Conservation (phyloP, 2,888 invertebrate species). For the Anodontia alba region DNA sequence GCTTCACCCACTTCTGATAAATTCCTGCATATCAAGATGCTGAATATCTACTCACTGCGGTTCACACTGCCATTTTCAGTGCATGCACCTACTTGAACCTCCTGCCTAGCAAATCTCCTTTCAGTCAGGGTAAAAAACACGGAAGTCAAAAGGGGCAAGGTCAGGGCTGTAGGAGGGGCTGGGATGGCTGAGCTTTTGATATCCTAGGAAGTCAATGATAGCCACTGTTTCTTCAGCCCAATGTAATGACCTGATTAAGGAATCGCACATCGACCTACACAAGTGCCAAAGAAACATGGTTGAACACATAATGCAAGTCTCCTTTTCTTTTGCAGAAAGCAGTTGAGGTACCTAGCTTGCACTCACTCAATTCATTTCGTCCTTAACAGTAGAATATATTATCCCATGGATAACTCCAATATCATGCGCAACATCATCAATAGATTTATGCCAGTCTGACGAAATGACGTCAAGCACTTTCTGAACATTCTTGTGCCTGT, state of each 20-base stretch:
- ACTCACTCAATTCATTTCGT: slow-evolving; percentile 20
- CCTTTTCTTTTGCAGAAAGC: slow-evolving; percentile 19
- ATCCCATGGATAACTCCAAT: background rate
- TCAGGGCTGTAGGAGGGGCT: slow-evolving; percentile 9
- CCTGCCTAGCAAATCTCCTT: background rate
- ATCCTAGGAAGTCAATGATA: background rate
- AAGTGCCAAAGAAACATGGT: slow-evolving; percentile 5
- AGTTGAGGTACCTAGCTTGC: slow-evolving; percentile 28
- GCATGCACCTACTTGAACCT: background rate
- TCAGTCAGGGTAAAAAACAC: too few relatives aligned
- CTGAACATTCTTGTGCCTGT: too few relatives aligned
- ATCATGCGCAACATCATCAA: too few relatives aligned
- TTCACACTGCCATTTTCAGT: too few relatives aligned
- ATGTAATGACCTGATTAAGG: slow-evolving; percentile 22
- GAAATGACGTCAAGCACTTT: too few relatives aligned
- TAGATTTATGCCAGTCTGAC: too few relatives aligned
- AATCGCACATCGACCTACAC: slow-evolving; percentile 15
- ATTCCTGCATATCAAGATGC: background rate
- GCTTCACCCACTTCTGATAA: background rate
- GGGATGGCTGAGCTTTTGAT: background rate
- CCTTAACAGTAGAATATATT: background rate
- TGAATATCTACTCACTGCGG: background rate
- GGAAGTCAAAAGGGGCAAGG: background rate
- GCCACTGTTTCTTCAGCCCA: background rate
- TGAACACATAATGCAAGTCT: background rate